Base-by-base conservation (phyloP, 2,888 invertebrate species). In the Homarus gammarus region DNA sequence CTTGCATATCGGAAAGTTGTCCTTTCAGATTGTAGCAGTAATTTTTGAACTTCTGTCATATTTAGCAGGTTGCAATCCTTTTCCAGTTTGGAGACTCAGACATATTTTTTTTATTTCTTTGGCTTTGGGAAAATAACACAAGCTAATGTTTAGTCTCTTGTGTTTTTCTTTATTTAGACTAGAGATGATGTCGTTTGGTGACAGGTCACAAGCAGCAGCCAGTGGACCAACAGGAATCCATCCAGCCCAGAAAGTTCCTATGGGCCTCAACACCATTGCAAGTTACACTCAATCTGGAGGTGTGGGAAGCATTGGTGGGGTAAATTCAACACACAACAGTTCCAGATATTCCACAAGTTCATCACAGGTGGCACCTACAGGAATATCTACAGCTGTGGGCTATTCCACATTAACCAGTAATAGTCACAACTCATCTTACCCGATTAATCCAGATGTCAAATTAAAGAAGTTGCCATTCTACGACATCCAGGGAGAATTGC, bases 381-480 rank as follows among this genome's bases (percentile, higher is more conserved):
- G 72, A 15, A 77, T 79, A 22, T 49, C 89, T 18, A 70, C 84
- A 10, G 78, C 78, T 31, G 88, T 84, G n/a, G 90, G 87, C 1
- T 90, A 90, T 36, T 18, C 90, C 3, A 72, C 90, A 10, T 33
- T 90, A 51, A 56, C 84, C 27, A 38, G 40, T 36, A 84, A 78
- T 64, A 78, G 78, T 44, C 89, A 78, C 79, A 84, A 77, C 31
- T 87, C 87, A 36, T 83, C 81, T 12, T 92, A 90, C 64, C 98
- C 98, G 8, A 96, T 98, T 84, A 97, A 98, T 94, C 98, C 98
- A 0, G 98, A 99, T 94, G 98, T 99, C n/a, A 96, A 96, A 93
- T 96, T 99, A 93, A 98, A 97, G 93, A 96, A 96, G 93, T 94
- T 99, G 83, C 98, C 99, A 2, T 99, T 99, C 94, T 99, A 97